Evolutionary conservation across 2,888 invertebrate species (phyloP).

Genomic region (Hirtodrosophila duncani): DNA sequence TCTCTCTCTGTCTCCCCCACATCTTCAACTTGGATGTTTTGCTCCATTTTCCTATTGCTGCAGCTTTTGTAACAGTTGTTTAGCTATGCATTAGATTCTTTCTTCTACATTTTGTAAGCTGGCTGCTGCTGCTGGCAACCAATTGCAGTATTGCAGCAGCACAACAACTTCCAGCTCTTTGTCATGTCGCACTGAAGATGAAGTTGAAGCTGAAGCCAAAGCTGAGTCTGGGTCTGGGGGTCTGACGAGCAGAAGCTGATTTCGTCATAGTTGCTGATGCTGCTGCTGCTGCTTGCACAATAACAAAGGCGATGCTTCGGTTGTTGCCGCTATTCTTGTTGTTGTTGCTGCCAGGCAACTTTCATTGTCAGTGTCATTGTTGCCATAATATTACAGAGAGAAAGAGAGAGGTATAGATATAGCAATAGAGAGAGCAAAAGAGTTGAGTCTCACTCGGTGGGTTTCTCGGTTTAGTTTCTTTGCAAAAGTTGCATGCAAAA

Average conservation of each 20-base stretch:
- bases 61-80: slow-evolving; percentile 36
- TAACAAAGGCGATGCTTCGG: slow-evolving; percentile 39
- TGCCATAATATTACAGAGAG: slow-evolving; percentile 33
- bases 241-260: slow-evolving; percentile 25
- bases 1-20: neutral
- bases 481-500: slow-evolving; percentile 47
- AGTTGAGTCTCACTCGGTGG: slow-evolving; percentile 3
- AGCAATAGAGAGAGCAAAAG: neutral
- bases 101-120: slow-evolving; percentile 17
- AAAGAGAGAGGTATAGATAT: no score
- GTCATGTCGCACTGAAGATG: no score
- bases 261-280: slow-evolving; percentile 49
- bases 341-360: slow-evolving; percentile 27
- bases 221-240: slow-evolving; percentile 13
- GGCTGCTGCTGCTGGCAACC: slow-evolving; percentile 9
- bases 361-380: slow-evolving; percentile 72
- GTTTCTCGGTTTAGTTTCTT: slow-evolving; percentile 35
- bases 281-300: slow-evolving; percentile 49
- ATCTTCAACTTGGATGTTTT: no score
- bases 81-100: slow-evolving; percentile 66
- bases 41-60: slow-evolving; percentile 6
- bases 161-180: slow-evolving; percentile 29
- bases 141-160: slow-evolving; percentile 18
- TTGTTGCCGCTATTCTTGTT: slow-evolving; percentile 7
- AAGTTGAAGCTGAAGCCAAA: no score